Evolutionary conservation across 2,113 vertebrate genomes (phyloP), one percentile per base, ranked within the genome.

Genomic region (Lutjanus erythropterus): DNA sequence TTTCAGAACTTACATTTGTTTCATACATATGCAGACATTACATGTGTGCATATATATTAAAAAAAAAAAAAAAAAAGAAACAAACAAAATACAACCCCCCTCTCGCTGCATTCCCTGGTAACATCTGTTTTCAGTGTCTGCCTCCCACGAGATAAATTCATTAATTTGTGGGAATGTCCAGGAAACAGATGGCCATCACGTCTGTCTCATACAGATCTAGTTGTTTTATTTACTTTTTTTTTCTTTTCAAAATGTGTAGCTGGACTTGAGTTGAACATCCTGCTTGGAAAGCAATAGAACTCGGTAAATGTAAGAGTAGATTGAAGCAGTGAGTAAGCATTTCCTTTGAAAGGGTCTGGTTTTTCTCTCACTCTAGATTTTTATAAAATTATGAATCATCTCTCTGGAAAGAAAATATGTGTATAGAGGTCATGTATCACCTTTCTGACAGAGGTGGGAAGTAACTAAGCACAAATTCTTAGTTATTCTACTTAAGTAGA

Each of bases 81-180:
- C 15, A 42, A 21, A 50, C n/a, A n/a, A n/a, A n/a, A n/a, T n/a
- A n/a, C n/a, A n/a, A 47, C 16, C 27, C 3, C 67, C 23, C 46
- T 62, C 42, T 86, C 6, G 1, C 29, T 56, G n/a, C 76, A 75
- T 86, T 80, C 64, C 62, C 61, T 35, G n/a, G 0, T 66, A 74
- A 89, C 91, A 93, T 91, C 90, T 90, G 90, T 82, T 91, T 89
- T 68, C 72, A 87, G 74, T 53, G 71, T 78, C 65, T 39, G 71
- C n/a, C 47, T 92, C 89, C 84, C 85, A 69, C 14, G 61, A 86
- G 90, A 93, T 86, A 81, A 79, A 81, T 83, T 86, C 74, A 91
- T 91, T 89, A 77, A 87, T 84, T 76, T 88, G 59, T 70, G 73
- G 84, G 67, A 91, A 86, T 72, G 49, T 87, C 50, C 86, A 86